phyloP scores from a whole-genome alignment of 2,113 vertebrate genomes.

The Hippocampus comes region DNA sequence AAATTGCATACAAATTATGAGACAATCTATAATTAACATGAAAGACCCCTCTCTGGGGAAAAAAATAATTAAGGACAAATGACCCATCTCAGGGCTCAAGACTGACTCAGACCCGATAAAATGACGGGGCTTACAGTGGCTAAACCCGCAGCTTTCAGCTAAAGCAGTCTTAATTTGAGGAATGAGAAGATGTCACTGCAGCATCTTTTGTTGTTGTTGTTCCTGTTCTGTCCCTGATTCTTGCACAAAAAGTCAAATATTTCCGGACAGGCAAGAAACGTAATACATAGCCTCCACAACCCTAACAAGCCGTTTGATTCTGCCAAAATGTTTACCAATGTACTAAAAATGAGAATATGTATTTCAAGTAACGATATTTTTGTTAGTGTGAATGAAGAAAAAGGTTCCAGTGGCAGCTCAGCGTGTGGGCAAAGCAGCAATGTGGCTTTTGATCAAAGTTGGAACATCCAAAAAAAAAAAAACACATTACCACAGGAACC shows the following conservation, averaged over 20 bases:
- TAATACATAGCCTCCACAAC: background rate
- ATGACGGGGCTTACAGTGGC: too few species aligned
- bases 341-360: background rate
- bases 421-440: conserved; percentile 7
- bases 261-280: background rate
- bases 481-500: conserved; percentile 11
- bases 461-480: conserved; percentile 6
- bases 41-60: too few species aligned
- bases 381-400: background rate
- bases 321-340: background rate
- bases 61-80: too few species aligned
- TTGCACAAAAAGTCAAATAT: background rate
- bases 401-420: background rate
- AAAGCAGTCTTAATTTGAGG: too few species aligned
- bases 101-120: too few species aligned
- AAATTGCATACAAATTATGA: too few species aligned
- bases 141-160: too few species aligned
- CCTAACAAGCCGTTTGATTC: background rate
- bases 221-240: background rate
- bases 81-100: too few species aligned
- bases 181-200: too few species aligned
- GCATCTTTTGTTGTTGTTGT: background rate
- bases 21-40: too few species aligned
- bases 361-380: background rate
- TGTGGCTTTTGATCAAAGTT: conserved; percentile 1